Evolutionary conservation across 2,113 vertebrate genomes (phyloP), one percentile per base, ranked within the genome.

Genomic region (Anolis carolinensis): DNA sequence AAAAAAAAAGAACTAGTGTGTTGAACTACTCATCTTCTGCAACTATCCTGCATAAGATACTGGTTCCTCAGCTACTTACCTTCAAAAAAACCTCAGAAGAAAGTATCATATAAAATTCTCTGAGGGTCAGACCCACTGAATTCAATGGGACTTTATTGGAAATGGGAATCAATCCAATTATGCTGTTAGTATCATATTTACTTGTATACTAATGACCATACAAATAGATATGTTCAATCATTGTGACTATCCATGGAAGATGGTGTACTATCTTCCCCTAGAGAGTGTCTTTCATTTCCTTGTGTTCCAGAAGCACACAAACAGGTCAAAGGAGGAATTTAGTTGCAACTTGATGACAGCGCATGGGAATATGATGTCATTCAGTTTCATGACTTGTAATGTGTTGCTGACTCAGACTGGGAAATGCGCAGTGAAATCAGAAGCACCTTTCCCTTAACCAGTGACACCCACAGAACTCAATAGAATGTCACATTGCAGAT

Each of bases 201-300:
- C 81, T 7, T 44, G 39, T 44, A 44, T 44, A 44, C 81, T 18
- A 62, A 86, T 79, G 86, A 77, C 89, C 84, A 36, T 20, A 4
- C 4, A 32, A 81, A 76, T 73, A 85, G 87, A 63, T 86, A 2
- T 87, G 27, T 85, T 65, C 52, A 0, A 11, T 3, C 87, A 32
- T 0, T 5, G 23, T 39, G 14, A 21, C 52, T 52, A 32, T 50
- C 32, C 10, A n/a, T 62, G 71, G 27, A 23, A 36, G 6, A 87
- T 52, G 5, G 59, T 48, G 75, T 13, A 25, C 10, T 27, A 25
- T 63, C 55, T 63, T 39, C 71, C 8, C 23, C 0, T 7, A 84
- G 4, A 73, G 34, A 39, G 39, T 1, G 63, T 32, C 86, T 67
- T 48, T 14, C 16, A 13, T 62, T 52, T 79, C 55, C 21, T 68